Evolutionary conservation across 1,140 invertebrate genomes (phyloP).

Genomic region (Drosophila suzukii): DNA sequence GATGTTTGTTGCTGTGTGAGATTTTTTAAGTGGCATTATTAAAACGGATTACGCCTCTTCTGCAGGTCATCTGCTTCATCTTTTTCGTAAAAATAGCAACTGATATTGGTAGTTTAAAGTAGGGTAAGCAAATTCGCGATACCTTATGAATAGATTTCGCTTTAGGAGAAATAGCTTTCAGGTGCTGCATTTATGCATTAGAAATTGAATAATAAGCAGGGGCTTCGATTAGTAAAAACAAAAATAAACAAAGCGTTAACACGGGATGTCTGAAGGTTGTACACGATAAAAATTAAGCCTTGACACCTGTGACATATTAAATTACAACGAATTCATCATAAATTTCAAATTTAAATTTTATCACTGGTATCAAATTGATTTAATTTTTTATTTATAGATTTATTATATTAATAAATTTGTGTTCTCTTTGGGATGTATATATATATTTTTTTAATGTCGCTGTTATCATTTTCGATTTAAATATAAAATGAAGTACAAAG

Average conservation of each 20-base stretch:
- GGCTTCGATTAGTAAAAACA: conserved; percentile 26
- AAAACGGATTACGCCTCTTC: conserved; percentile 52
- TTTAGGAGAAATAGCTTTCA: conserved; percentile 63
- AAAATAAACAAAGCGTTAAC: conserved; percentile 16
- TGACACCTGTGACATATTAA: neutral
- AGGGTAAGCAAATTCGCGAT: conserved; percentile 70
- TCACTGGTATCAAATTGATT: too few relatives aligned
- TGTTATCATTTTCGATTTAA: too few relatives aligned
- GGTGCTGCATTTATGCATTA: conserved; percentile 64
- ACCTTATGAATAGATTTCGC: conserved; percentile 50
- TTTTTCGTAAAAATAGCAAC: conserved; percentile 2
- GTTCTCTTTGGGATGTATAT: too few relatives aligned
- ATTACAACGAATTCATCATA: neutral
- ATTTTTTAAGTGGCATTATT: conserved; percentile 41
- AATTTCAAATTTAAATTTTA: too few relatives aligned
- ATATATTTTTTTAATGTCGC: too few relatives aligned
- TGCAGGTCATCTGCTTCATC: conserved; percentile 6
- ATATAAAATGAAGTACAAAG: too few relatives aligned
- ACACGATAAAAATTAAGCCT: conserved; percentile 1
- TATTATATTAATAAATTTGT: too few relatives aligned
- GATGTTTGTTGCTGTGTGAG: conserved; percentile 20
- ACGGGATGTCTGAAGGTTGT: conserved; percentile 8
- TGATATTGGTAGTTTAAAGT: conserved; percentile 42
- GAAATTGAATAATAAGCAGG: conserved; percentile 26
- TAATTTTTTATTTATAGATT: neutral